Percentiles rank a stretch among this genome's conserved stretches.
These are phyloP conservation scores for Chiroxiphia lanceolata DNA, from an alignment of 2,797 vertebrate genomes.

Conservation along the genomic window DNA sequence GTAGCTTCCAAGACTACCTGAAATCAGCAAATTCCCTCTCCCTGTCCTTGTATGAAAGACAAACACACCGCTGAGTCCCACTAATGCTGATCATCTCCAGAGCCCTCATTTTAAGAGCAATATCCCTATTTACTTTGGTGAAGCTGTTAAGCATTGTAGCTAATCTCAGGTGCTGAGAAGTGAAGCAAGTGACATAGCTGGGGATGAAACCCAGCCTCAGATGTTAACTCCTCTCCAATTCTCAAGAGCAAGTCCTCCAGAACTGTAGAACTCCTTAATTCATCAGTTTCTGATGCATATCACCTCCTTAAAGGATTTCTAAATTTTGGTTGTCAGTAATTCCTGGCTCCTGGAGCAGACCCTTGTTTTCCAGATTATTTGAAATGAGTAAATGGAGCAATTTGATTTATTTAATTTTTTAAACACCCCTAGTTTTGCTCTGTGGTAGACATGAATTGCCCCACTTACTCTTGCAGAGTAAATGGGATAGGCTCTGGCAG, in stretches of 20 bases:
- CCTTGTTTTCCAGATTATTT: background rate
- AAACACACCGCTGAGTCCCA: background rate
- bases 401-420: background rate
- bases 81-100: background rate
- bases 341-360: background rate
- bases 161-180: background rate
- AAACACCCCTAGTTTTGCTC: background rate
- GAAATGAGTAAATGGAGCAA: background rate
- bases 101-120: background rate
- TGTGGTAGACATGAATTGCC: background rate
- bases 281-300: background rate
- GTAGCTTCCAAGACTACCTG: background rate
- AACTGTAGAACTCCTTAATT: background rate
- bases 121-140: background rate
- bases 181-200: background rate
- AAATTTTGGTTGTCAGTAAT: background rate
- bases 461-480: background rate
- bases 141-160: background rate
- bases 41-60: background rate
- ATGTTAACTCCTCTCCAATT: background rate
- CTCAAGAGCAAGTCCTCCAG: background rate
- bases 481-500: background rate
- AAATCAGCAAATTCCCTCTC: background rate
- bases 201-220: background rate
- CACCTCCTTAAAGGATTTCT: background rate